Percentiles rank a stretch among this genome's conserved stretches.
phyloP scores from a whole-genome alignment of 2,888 invertebrate species.

The Diadromus collaris region DNA sequence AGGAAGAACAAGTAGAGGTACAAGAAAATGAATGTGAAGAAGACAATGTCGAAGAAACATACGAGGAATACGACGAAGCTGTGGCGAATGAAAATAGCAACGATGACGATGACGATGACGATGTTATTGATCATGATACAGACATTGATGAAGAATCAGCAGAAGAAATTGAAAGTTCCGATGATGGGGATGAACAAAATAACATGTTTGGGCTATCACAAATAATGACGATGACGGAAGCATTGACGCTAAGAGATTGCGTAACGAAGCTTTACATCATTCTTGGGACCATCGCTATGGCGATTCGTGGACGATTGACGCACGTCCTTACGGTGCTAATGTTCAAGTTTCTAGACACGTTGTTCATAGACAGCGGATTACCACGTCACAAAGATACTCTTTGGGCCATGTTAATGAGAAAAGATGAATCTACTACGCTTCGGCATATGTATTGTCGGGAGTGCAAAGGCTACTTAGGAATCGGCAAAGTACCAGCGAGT shows the following conservation, averaged over 20 bases:
- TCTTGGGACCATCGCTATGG: neutral
- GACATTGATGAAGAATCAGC: neutral
- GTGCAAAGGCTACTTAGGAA: neutral
- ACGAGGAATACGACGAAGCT: neutral
- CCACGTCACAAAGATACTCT: constrained; percentile 1
- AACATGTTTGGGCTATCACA: neutral
- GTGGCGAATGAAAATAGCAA: neutral
- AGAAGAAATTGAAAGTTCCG: neutral
- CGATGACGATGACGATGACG: neutral
- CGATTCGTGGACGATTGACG: neutral
- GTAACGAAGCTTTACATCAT: neutral
- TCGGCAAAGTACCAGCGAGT: neutral
- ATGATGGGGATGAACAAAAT: neutral
- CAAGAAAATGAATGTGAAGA: too few relatives aligned
- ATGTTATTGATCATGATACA: neutral
- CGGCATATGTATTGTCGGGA: constrained; percentile 9
- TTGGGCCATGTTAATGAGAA: constrained; percentile 2
- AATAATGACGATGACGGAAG: constrained; percentile 1
- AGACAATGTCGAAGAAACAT: neutral
- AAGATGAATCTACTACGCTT: neutral
- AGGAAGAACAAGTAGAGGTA: neutral
- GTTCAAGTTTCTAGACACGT: neutral
- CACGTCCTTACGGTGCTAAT: neutral
- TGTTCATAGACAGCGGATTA: neutral
- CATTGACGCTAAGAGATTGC: neutral